Percentiles rank a stretch among this genome's conserved stretches.
Conservation (phyloP, 2,888 invertebrate genomes). For the Eilema griseolum region DNA sequence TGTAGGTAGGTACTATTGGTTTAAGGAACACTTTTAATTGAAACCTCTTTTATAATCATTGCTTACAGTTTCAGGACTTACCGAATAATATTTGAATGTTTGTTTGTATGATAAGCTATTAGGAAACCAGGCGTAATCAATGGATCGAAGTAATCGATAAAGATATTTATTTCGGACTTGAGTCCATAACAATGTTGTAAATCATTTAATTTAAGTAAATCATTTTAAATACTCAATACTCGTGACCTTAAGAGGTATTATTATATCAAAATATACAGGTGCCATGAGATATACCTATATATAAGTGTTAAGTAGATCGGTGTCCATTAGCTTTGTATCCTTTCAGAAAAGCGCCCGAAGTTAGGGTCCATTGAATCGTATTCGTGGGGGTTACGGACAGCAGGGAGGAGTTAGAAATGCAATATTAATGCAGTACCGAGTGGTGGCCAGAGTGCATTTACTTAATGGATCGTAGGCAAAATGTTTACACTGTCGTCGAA, state of each 20-base stretch:
- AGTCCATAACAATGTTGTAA: too few species aligned
- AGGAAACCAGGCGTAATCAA: too few species aligned
- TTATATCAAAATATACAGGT: neutral
- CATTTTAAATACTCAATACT: neutral
- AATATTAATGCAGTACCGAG: slow-evolving; percentile 88
- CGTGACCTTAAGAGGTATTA: neutral
- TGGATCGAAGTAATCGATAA: too few species aligned
- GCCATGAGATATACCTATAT: neutral
- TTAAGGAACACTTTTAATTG: too few species aligned
- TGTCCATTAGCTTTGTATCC: slow-evolving; percentile 60
- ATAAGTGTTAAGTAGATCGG: slow-evolving; percentile 33
- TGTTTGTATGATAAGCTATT: too few species aligned
- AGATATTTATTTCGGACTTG: too few species aligned
- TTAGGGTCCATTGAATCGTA: slow-evolving; percentile 56
- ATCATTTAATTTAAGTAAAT: neutral
- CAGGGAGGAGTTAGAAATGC: slow-evolving; percentile 83
- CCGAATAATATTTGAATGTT: too few species aligned
- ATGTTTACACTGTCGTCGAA: slow-evolving; percentile 79
- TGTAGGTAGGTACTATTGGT: too few species aligned
- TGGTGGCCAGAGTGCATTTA: slow-evolving; percentile 82
- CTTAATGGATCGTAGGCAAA: slow-evolving; percentile 85
- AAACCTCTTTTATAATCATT: too few species aligned
- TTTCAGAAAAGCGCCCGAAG: slow-evolving; percentile 57
- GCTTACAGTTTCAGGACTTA: too few species aligned
- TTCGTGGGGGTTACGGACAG: slow-evolving; percentile 59